These are phyloP conservation scores for Drosophila oshimai DNA, from an alignment of 1,140 invertebrate genomes.

Conservation along the genomic window DNA sequence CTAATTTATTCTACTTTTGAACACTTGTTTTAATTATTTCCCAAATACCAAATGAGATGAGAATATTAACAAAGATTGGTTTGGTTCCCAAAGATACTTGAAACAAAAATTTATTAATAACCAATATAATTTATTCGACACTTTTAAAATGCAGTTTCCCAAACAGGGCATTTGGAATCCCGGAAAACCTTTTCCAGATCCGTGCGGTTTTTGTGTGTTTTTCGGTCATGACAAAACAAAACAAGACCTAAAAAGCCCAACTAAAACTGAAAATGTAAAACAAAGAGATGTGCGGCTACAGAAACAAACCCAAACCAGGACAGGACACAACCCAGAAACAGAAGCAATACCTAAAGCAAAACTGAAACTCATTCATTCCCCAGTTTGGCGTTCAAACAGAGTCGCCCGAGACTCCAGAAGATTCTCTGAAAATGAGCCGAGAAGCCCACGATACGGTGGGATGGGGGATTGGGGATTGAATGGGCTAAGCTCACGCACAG, in stretches of 20 bases:
- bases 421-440: conserved; percentile 43
- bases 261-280: conserved; percentile 61
- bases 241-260: conserved; percentile 22
- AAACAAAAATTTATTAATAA: too few species aligned
- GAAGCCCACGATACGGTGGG: not conserved
- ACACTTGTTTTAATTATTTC: not conserved
- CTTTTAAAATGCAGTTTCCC: too few species aligned
- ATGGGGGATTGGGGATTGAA: conserved; percentile 17
- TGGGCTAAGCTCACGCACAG: conserved; percentile 29
- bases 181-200: conserved; percentile 11
- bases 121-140: too few species aligned
- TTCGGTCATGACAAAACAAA: conserved; percentile 50
- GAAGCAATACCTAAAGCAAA: conserved; percentile 2
- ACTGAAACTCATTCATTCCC: conserved; percentile 39
- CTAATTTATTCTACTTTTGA: not conserved
- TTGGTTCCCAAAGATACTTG: too few species aligned
- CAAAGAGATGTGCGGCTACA: conserved; percentile 44
- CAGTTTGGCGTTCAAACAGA: conserved; percentile 38
- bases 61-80: not conserved
- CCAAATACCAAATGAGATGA: not conserved
- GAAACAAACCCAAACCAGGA: conserved; percentile 38
- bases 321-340: conserved; percentile 3
- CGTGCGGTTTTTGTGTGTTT: conserved; percentile 42
- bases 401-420: conserved; percentile 34
- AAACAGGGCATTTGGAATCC: conserved; percentile 23